Conservation (phyloP, 2,888 invertebrate genomes). For the Cetonia aurata region DNA sequence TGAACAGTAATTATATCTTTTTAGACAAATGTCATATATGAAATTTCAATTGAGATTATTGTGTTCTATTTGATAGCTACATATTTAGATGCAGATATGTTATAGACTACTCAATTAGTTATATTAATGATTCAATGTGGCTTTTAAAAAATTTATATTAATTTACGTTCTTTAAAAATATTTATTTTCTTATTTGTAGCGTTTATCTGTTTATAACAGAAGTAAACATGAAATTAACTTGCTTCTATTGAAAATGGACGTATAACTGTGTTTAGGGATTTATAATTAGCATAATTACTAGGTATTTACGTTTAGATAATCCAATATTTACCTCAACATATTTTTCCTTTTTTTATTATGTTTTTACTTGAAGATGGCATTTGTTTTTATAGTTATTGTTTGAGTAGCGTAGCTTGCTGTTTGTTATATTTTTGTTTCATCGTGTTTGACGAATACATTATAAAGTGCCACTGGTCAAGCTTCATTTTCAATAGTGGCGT, state of each 20-base stretch:
- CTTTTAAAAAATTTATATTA: too few relatives aligned
- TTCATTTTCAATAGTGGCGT: background rate
- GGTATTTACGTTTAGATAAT: slow-evolving; percentile 5
- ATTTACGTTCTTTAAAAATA: too few relatives aligned
- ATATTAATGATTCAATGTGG: too few relatives aligned
- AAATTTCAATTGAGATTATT: background rate
- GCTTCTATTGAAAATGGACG: too few relatives aligned
- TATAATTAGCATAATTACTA: too few relatives aligned
- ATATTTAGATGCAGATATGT: too few relatives aligned
- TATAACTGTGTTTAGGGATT: too few relatives aligned
- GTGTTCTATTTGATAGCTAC: too few relatives aligned
- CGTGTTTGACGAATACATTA: slow-evolving; percentile 8
- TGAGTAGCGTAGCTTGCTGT: slow-evolving; percentile 32
- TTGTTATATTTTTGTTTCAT: slow-evolving; percentile 22
- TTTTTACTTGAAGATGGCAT: slow-evolving; percentile 18
- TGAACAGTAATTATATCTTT: slow-evolving; percentile 13
- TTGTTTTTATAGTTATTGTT: slow-evolving; percentile 32
- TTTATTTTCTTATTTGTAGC: too few relatives aligned
- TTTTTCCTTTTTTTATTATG: background rate
- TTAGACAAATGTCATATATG: slow-evolving; percentile 30
- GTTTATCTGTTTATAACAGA: too few relatives aligned
- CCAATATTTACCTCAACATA: background rate
- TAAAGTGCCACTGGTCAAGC: background rate
- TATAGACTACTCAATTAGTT: too few relatives aligned
- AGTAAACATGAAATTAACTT: too few relatives aligned